Percentiles rank a stretch among this genome's conserved stretches.
Evolutionary conservation across 2,113 vertebrate species (phyloP).

Genomic region (Mesitornis unicolor): DNA sequence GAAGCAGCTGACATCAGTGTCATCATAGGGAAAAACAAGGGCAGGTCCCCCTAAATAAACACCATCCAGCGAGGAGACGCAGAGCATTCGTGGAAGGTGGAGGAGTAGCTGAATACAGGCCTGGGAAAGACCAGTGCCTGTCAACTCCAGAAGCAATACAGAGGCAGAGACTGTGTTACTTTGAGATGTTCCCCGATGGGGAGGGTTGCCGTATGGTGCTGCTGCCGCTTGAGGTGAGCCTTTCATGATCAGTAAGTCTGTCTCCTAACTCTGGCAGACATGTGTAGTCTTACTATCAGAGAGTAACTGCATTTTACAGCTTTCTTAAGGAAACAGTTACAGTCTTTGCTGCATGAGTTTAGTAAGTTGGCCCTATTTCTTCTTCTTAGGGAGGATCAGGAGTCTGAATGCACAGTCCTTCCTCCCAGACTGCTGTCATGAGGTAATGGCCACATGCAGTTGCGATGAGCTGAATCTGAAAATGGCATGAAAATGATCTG

Average conservation of each 20-base stretch:
- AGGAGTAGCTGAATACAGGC: neutral
- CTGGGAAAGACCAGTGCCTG: neutral
- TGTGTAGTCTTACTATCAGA: neutral
- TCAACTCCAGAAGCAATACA: accelerated
- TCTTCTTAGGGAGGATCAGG: neutral
- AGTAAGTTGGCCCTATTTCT: neutral
- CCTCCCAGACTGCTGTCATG: neutral
- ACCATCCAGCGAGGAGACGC: accelerated
- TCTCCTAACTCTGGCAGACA: neutral
- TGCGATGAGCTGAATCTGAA: neutral
- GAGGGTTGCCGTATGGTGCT: neutral
- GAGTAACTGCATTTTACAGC: neutral
- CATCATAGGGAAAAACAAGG: neutral
- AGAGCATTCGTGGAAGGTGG: accelerated
- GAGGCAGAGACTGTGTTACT: neutral
- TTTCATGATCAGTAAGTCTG: neutral
- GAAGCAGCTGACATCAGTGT: neutral
- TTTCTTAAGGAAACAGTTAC: neutral
- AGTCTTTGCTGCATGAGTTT: neutral
- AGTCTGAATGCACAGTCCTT: neutral
- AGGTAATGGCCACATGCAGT: neutral
- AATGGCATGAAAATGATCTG: neutral
- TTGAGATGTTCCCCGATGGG: accelerated
- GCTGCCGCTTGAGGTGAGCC: neutral
- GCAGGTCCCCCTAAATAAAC: neutral